A percentile compares a stretch with the other conserved stretches of the same genome.
Conservation (phyloP, 2,888 invertebrate species). For the Agrotis segetum region DNA sequence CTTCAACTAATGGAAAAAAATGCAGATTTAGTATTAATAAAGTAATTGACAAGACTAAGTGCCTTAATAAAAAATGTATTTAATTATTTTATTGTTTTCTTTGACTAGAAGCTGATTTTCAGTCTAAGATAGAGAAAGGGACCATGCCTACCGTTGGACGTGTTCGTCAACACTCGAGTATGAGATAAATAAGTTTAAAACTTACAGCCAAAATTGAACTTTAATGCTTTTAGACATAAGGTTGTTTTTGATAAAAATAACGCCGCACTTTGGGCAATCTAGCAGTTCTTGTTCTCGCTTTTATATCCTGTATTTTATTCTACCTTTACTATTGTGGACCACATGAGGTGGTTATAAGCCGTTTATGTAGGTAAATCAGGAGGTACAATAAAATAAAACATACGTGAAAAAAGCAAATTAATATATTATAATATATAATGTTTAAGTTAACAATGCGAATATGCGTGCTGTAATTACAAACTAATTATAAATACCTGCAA, state of each 20-base stretch:
- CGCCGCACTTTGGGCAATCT: too few relatives aligned
- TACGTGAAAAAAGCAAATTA: slow-evolving; percentile 73
- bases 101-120: too few relatives aligned
- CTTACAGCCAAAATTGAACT: too few relatives aligned
- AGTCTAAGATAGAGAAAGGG: too few relatives aligned
- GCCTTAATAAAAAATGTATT: slow-evolving; percentile 20
- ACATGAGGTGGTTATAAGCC: too few relatives aligned
- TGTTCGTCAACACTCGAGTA: too few relatives aligned
- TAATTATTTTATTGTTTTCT: background rate
- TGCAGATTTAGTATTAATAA: background rate
- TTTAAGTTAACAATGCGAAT: slow-evolving; percentile 73
- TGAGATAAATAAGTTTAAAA: too few relatives aligned
- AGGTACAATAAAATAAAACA: slow-evolving; percentile 63
- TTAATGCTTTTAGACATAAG: too few relatives aligned
- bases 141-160: too few relatives aligned
- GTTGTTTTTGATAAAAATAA: too few relatives aligned
- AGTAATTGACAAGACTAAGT: background rate
- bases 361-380: background rate
- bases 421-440: slow-evolving; percentile 72
- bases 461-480: slow-evolving; percentile 75
- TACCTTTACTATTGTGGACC: too few relatives aligned
- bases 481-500: slow-evolving; percentile 72
- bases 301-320: background rate
- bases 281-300: too few relatives aligned
- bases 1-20: slow-evolving; percentile 65